Percentiles rank a stretch among this genome's conserved stretches.
phyloP scores from a whole-genome alignment of 2,888 invertebrate species.

The Bombyx huttoni region DNA sequence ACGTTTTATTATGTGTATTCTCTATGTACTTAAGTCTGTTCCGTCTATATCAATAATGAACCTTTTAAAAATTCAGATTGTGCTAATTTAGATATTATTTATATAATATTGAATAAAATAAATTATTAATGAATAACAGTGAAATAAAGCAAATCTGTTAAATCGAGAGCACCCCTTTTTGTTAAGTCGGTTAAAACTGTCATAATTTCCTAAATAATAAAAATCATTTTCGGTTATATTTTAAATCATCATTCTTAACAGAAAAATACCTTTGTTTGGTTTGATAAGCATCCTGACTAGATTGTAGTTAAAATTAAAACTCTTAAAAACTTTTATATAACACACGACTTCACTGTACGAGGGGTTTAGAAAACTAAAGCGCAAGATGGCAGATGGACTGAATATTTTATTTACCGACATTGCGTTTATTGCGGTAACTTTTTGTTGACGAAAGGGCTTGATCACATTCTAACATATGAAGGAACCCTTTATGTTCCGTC shows the following conservation, averaged over 20 bases:
- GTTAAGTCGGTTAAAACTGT: too few relatives aligned
- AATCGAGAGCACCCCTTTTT: too few relatives aligned
- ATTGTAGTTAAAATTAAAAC: background rate
- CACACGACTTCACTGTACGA: conserved; percentile 1
- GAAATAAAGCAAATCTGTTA: too few relatives aligned
- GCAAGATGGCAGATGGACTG: background rate
- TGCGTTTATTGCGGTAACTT: conserved; percentile 1
- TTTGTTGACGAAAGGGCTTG: conserved; percentile 3
- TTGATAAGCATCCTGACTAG: conserved; percentile 1
- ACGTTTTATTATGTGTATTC: too few relatives aligned
- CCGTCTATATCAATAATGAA: too few relatives aligned
- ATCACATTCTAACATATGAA: background rate
- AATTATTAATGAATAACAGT: too few relatives aligned
- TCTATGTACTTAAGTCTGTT: too few relatives aligned
- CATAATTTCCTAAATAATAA: too few relatives aligned
- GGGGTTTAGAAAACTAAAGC: conserved; percentile 2
- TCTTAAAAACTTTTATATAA: background rate
- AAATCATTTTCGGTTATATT: too few relatives aligned
- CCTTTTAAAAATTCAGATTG: too few relatives aligned
- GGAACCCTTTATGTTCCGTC: background rate
- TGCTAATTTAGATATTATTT: too few relatives aligned
- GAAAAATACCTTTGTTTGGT: background rate
- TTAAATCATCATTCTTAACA: background rate
- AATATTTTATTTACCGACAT: background rate
- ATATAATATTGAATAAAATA: too few relatives aligned